A percentile compares a stretch with the other conserved stretches of the same genome.
Evolutionary conservation across 2,113 vertebrate genomes (phyloP).

Genomic region (Pseudopipra pipra): DNA sequence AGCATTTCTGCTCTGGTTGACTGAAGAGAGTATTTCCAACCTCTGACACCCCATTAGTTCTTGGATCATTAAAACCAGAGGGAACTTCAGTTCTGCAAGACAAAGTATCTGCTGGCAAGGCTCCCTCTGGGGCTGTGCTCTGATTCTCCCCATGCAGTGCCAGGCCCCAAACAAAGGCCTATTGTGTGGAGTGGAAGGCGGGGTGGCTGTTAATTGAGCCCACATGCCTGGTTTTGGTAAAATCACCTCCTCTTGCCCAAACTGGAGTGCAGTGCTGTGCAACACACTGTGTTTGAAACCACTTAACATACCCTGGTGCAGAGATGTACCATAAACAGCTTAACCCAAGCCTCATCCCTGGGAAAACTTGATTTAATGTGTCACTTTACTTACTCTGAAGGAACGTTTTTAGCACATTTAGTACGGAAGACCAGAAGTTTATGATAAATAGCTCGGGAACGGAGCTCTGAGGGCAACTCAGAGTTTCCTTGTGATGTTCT

Average conservation of each 20-base stretch:
- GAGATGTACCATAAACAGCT: not conserved
- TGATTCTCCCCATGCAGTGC: not conserved
- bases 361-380: not conserved
- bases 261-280: not conserved
- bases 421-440: not conserved
- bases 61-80: not conserved
- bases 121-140: not conserved
- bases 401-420: not conserved
- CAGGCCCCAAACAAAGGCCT: not conserved
- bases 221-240: not conserved
- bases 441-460: not conserved
- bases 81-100: not conserved
- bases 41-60: not conserved
- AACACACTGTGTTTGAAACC: not conserved
- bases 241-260: not conserved
- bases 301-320: not conserved
- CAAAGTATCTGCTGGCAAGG: not conserved
- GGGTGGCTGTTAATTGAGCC: not conserved
- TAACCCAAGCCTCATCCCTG: not conserved
- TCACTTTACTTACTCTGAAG: not conserved
- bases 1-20: not conserved
- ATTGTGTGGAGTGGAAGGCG: not conserved
- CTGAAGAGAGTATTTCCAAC: not conserved
- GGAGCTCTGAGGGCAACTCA: not conserved
- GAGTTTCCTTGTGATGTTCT: not conserved